Evolutionary conservation across 2,888 invertebrate species (phyloP).

Genomic region (Hyalella azteca): DNA sequence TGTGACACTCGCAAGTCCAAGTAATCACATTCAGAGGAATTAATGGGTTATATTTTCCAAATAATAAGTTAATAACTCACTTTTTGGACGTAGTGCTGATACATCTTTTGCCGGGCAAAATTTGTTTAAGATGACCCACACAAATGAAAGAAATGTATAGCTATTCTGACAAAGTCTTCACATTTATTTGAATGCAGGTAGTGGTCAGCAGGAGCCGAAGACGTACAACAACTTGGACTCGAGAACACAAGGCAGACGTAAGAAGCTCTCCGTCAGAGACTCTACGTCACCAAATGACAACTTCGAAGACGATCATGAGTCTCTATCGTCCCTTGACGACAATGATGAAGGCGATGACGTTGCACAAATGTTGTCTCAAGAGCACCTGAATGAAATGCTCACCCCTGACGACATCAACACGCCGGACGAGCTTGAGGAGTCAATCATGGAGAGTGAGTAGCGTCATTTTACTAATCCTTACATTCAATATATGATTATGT

Average conservation of each 20-base stretch:
- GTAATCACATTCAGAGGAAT: no score
- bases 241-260: not conserved
- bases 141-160: no score
- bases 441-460: slow-evolving; percentile 64
- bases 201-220: not conserved
- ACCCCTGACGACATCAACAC: slow-evolving; percentile 64
- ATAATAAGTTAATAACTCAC: no score
- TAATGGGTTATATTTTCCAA: no score
- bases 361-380: slow-evolving; percentile 56
- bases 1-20: no score
- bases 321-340: slow-evolving; percentile 62
- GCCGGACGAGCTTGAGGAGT: slow-evolving; percentile 65
- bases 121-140: no score
- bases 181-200: not conserved
- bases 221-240: no score
- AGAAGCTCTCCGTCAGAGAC: not conserved
- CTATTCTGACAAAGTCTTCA: no score
- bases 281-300: not conserved
- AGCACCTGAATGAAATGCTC: slow-evolving; percentile 61
- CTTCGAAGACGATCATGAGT: not conserved
- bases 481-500: no score
- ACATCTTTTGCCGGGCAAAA: no score
- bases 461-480: no score
- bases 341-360: slow-evolving; percentile 64
- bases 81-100: no score